Evolutionary conservation across 2,797 vertebrate species (phyloP).

Genomic region (Halcyon leucocephala): DNA sequence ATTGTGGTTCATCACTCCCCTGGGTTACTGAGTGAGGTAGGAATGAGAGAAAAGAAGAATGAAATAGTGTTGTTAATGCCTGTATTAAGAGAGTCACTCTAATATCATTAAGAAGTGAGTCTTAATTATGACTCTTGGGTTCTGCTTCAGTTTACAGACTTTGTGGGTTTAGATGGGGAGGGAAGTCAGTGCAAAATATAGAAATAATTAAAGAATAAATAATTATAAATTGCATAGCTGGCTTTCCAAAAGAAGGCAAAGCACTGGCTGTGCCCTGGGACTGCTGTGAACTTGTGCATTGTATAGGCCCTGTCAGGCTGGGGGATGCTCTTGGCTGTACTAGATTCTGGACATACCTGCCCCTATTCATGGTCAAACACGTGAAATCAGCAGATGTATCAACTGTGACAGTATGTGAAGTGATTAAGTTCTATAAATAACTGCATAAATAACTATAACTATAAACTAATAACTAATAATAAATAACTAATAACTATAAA

Average conservation of each 20-base stretch:
- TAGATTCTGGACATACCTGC: not conserved
- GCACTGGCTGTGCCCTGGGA: not conserved
- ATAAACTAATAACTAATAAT: too few species aligned
- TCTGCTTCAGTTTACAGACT: not conserved
- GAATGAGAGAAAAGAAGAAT: not conserved
- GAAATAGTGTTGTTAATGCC: not conserved
- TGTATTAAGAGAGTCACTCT: not conserved
- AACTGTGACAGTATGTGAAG: not conserved
- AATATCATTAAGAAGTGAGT: not conserved
- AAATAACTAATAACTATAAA: not conserved
- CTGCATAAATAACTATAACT: not conserved
- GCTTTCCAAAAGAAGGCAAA: not conserved
- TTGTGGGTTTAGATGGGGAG: not conserved
- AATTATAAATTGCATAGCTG: not conserved
- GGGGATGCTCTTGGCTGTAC: not conserved
- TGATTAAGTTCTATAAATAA: not conserved
- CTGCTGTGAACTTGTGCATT: too few species aligned
- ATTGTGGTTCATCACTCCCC: not conserved
- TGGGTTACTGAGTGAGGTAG: not conserved
- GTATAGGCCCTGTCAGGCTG: rapidly evolving
- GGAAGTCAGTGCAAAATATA: not conserved
- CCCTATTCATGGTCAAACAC: not conserved
- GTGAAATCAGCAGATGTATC: not conserved
- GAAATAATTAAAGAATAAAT: not conserved
- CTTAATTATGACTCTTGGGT: not conserved